Evolutionary conservation across 2,888 invertebrate genomes (phyloP).

Genomic region (Drosophila mayaguana): DNA sequence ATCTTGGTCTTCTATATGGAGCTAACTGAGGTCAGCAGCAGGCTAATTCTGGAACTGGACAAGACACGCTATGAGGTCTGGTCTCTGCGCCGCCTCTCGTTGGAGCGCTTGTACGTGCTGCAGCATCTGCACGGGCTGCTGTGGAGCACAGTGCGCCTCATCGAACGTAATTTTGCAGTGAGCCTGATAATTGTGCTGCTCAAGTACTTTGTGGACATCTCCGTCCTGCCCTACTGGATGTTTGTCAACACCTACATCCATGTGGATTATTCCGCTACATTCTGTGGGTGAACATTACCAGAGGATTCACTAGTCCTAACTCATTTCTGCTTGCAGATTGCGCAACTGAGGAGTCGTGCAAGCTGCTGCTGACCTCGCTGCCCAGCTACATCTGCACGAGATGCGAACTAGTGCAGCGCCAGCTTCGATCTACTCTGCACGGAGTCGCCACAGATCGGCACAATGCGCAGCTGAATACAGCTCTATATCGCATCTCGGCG

Average conservation of each 20-base stretch:
- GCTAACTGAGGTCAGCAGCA: slow-evolving; percentile 23
- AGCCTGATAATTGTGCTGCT: slow-evolving; percentile 62
- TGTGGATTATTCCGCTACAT: not conserved
- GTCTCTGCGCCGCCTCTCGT: slow-evolving; percentile 17
- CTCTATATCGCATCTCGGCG: slow-evolving; percentile 53
- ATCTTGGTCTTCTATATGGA: slow-evolving; percentile 59
- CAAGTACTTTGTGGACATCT: slow-evolving; percentile 68
- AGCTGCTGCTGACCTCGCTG: slow-evolving; percentile 50
- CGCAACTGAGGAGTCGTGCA: slow-evolving; percentile 43
- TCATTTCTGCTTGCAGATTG: slow-evolving; percentile 42
- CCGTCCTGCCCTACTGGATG: slow-evolving; percentile 71
- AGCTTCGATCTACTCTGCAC: slow-evolving; percentile 48
- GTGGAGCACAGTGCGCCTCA: slow-evolving; percentile 50
- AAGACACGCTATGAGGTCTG: slow-evolving; percentile 35
- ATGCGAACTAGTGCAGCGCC: slow-evolving; percentile 59
- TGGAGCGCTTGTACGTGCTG: slow-evolving; percentile 46
- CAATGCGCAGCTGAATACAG: slow-evolving; percentile 48
- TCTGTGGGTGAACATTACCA: slow-evolving; percentile 45
- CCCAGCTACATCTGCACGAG: slow-evolving; percentile 67
- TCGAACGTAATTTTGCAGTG: slow-evolving; percentile 68
- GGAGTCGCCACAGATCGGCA: slow-evolving; percentile 47
- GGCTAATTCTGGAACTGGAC: slow-evolving; percentile 48
- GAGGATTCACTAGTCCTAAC: not conserved
- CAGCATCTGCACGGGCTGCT: slow-evolving; percentile 69
- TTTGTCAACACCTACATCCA: slow-evolving; percentile 31